Evolutionary conservation across 2,888 invertebrate genomes (phyloP), one percentile per base, ranked within the genome.

Genomic region (Tanytarsus gracilentus): DNA sequence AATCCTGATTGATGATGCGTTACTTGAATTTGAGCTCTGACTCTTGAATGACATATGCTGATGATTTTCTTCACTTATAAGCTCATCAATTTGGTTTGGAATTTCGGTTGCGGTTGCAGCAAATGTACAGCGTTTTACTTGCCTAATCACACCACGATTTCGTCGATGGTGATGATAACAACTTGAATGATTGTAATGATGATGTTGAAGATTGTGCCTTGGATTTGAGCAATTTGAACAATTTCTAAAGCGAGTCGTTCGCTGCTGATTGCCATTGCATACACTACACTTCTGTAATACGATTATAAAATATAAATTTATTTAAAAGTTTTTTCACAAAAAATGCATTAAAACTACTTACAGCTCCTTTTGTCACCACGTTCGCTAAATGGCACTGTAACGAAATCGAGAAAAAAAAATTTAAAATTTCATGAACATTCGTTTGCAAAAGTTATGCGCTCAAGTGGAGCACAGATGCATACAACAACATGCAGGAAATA

Each of bases 301-400:
- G 23, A 21, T 36, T 18, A 44, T 6, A 44, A 7, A 23, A 44
- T 23, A 23, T 44, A n/a, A 18, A 25, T 40, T 27, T 23, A 29
- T 55, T 11, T 26, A 48, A 14, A 30, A 21, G 33, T 21, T 5
- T 1, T 36, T 4, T 14, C 16, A 36, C 36, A 36, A 36, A 6
- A 33, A 30, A 33, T 16, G 8, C 29, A 14, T 33, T n/a, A 53
- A 18, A 29, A 27, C 11, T 73, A 62, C 72, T 73, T 58, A 73
- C 71, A 59, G 74, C 72, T 53, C 73, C 71, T 26, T 73, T 73
- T 52, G 74, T 73, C 62, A 74, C 72, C 73, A 75, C 73, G 50
- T 73, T 73, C 62, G 74, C 72, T 64, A 74, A 74, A 62, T 74
- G 74, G 63, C 73, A 74, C 75, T 74, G 66, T 50, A 64, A 63